A percentile compares a stretch with the other conserved stretches of the same genome.
These are phyloP conservation scores for Podabrus alpinus DNA, from an alignment of 2,888 invertebrate genomes.

Conservation along the genomic window DNA sequence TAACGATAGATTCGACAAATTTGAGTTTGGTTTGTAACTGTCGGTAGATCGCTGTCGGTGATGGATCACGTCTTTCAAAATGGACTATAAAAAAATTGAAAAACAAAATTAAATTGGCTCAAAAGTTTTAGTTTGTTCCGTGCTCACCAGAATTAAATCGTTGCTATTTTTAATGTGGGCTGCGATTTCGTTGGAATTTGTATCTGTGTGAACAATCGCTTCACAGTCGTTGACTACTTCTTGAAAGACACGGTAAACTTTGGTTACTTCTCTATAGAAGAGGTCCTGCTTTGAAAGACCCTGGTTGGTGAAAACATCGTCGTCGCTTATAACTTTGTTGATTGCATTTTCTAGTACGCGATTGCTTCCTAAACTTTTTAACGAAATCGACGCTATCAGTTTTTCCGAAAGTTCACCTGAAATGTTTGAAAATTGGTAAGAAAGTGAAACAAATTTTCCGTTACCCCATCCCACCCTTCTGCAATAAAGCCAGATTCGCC, in stretches of 20 bases:
- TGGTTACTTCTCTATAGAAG: conserved; percentile 73
- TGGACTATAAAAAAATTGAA: conserved; percentile 53
- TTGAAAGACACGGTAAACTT: conserved; percentile 68
- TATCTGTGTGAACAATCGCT: conserved; percentile 64
- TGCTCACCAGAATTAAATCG: conserved; percentile 60
- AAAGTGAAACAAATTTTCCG: no score
- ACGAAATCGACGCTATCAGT: conserved; percentile 72
- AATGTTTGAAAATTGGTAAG: no score
- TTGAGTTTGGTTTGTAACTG: conserved; percentile 56
- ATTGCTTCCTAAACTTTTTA: conserved; percentile 67
- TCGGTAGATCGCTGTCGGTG: conserved; percentile 64
- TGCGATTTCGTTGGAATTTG: conserved; percentile 62
- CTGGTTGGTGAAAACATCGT: conserved; percentile 54
- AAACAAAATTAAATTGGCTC: not conserved
- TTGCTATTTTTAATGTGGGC: conserved; percentile 61
- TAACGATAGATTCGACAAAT: conserved; percentile 49
- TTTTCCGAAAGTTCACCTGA: conserved; percentile 76
- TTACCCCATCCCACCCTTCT: no score
- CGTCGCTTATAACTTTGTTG: conserved; percentile 57
- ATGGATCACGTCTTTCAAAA: conserved; percentile 68
- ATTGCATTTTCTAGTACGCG: conserved; percentile 63
- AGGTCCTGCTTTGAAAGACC: conserved; percentile 72
- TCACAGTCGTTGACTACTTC: conserved; percentile 65
- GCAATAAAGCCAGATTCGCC: no score
- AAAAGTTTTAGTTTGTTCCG: not conserved